Percentiles rank a stretch among this genome's conserved stretches.
phyloP scores from a whole-genome alignment of 2,113 vertebrate species.

The Laticauda colubrina region DNA sequence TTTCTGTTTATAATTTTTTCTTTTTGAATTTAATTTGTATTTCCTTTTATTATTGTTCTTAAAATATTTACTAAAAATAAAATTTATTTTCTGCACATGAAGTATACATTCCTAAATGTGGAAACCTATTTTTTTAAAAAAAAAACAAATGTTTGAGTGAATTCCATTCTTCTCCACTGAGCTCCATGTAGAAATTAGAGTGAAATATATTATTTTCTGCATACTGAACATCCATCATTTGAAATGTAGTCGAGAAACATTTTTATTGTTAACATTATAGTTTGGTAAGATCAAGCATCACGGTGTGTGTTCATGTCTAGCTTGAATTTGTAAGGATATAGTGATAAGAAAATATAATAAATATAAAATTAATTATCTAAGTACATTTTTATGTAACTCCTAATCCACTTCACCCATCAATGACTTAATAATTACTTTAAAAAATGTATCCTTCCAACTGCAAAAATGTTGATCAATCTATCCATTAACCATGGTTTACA shows the following conservation, averaged over 20 bases:
- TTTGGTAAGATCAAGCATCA: neutral
- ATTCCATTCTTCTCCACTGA: constrained; percentile 14
- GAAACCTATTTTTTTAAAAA: constrained; percentile 5
- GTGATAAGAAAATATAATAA: neutral
- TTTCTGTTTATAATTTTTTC: neutral
- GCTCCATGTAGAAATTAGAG: neutral
- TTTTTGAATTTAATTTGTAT: neutral
- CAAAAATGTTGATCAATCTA: neutral
- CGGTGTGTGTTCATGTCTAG: neutral
- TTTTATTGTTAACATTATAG: neutral
- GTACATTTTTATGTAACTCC: neutral
- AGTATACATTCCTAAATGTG: constrained; percentile 25
- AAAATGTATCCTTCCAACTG: neutral
- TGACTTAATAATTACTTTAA: neutral
- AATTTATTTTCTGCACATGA: constrained; percentile 13
- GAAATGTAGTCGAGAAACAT: neutral
- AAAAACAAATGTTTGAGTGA: constrained; percentile 18
- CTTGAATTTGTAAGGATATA: neutral
- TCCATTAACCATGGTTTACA: neutral
- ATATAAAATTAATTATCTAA: neutral
- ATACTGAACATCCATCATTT: neutral
- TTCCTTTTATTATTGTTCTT: neutral
- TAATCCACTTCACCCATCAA: neutral
- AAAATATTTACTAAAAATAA: constrained; percentile 3
- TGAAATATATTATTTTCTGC: constrained; percentile 4